Base-by-base conservation (phyloP, 2,113 vertebrate species). In the Notechis scutatus region DNA sequence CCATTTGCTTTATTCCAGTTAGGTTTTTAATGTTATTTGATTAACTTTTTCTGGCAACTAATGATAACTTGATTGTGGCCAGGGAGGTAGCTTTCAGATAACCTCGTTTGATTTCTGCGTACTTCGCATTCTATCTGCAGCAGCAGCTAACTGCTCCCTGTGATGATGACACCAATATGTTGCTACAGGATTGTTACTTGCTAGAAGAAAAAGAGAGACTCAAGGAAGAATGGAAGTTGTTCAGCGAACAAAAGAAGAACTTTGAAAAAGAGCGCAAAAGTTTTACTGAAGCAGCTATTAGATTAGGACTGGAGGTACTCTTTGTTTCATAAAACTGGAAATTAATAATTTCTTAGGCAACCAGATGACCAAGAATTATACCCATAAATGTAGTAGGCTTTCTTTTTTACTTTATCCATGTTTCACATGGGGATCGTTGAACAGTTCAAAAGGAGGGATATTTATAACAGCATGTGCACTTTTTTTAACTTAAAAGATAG, bases 261-360 rank as follows among this genome's bases (percentile, higher is more conserved):
- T 99, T 99, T 93, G 99, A 99, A 96, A 98, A 97, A 94, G 99
- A 99, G 93, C 98, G 99, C 94, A 98, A 97, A 94, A 99, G 98
- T 96, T 99, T 99, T 96, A 99, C 99, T 0, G 99, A 99, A 90
- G 99, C 99, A 87, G 99, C 99, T 85, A 99, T 99, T 96, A 98
- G 99, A 94, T 97, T 99, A 91, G 99, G 99, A 24, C 97, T 98
- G 93, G 99, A 99, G 98, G 99, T 99, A 96, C 95, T 93, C n/a
- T 15, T 52, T 93, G 24, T 52, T 85, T 94, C 11, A 6, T 92
- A 34, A 61, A 64, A 0, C 15, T 29, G 8, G 55, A 90, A 20
- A 93, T 74, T n/a, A 69, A 24, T 24, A 23, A 7, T 42, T 90
- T 55, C 45, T 85, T 34, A 86, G 26, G n/a, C 86, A 81, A 74